These are phyloP conservation scores for Poecilia picta DNA, from an alignment of 2,797 vertebrate genomes.

Conservation along the genomic window DNA sequence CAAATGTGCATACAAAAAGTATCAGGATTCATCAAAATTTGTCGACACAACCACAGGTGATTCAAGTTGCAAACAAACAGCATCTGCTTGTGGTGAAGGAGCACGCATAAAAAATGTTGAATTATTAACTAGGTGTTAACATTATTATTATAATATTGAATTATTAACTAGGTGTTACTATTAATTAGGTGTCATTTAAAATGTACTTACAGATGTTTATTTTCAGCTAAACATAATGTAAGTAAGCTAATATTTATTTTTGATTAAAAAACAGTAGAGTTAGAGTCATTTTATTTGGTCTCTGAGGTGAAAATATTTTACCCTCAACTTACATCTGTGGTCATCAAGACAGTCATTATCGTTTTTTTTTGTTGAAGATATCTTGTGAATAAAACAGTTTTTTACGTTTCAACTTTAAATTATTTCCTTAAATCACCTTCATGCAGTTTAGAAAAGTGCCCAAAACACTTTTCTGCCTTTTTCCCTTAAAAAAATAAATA, in stretches of 20 bases:
- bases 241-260: background rate
- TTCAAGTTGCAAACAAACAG: background rate
- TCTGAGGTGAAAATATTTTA: background rate
- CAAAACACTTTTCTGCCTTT: background rate
- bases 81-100: background rate
- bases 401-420: background rate
- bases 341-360: background rate
- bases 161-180: too few relatives aligned
- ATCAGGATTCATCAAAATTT: too few relatives aligned
- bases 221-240: background rate
- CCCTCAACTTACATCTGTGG: background rate
- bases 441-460: background rate
- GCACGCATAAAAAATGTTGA: background rate
- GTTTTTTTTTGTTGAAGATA: background rate
- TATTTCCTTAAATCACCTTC: background rate
- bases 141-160: too few relatives aligned
- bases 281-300: background rate
- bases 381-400: background rate
- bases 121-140: too few relatives aligned
- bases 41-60: background rate
- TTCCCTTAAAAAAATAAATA: background rate
- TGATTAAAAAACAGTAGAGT: background rate
- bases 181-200: background rate
- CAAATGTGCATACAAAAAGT: too few relatives aligned
- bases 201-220: too few relatives aligned